Evolutionary conservation across 2,797 vertebrate species (phyloP), one percentile per base, ranked within the genome.

Genomic region (Menidia menidia): DNA sequence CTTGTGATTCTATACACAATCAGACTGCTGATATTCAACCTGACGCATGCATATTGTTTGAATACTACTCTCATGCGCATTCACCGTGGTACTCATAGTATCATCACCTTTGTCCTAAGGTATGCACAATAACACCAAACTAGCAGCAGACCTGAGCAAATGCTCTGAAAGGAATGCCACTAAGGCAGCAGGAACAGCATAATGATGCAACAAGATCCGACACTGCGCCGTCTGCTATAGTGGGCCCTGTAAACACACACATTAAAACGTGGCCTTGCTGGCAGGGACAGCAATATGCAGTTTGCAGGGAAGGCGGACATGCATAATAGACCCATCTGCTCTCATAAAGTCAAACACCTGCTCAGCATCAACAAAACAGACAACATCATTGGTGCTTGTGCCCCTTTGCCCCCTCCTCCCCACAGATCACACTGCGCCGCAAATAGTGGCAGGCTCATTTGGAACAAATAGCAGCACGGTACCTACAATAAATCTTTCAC

Each of bases 321-420:
- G 78, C 78, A 87, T 87, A 87, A 87, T 85, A 78, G 83, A 78
- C 68, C 88, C 88, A 89, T 87, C 83, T 88, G 91, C 67, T 86
- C 82, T 56, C 73, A 78, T 83, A 78, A 86, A 88, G 78, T 74
- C 81, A 85, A 81, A 88, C 89, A 90, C 86, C 87, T 89, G 87
- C 81, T 81, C 71, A 4, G 73, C 83, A 89, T 83, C 82, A 83
- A 80, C 81, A 82, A 80, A 83, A 85, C 80, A 75, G 68, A 85
- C 71, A 70, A 65, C 84, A 87, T 89, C 75, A 82, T 61, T 68
- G 77, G 73, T 10, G 55, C 56, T 52, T 56, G 44, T 41, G 67
- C 68, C 72, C 72, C 42, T 74, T 81, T 47, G 35, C 60, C 75
- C 75, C 75, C 62, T 86, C 60, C 62, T 77, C 70, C 58, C 33